Conservation (phyloP, 2,888 invertebrate species). For the Amorpha juglandis region DNA sequence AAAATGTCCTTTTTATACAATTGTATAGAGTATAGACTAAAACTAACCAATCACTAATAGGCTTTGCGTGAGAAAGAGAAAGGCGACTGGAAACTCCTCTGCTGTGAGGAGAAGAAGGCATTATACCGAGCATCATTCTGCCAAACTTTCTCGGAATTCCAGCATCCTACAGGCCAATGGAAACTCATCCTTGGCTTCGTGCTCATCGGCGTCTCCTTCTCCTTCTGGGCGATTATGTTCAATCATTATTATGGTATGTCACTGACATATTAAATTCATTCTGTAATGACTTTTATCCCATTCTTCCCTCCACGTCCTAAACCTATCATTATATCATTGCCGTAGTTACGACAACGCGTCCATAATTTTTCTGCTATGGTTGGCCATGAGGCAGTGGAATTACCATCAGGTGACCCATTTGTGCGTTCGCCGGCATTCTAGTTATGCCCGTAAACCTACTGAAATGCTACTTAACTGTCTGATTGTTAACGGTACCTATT, state of each 20-base stretch:
- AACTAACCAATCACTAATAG: constrained; percentile 54
- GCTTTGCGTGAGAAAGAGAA: constrained; percentile 95
- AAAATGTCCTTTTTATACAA: no score
- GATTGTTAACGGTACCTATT: no score
- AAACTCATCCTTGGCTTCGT: constrained; percentile 87
- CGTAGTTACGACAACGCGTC: no score
- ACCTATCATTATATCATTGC: no score
- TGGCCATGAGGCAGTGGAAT: no score
- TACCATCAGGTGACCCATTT: no score
- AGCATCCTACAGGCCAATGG: constrained; percentile 93
- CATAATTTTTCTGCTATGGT: no score
- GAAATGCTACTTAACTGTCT: no score
- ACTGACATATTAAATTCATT: no score
- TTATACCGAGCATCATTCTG: constrained; percentile 97
- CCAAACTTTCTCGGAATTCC: constrained; percentile 95
- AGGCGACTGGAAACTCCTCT: constrained; percentile 96
- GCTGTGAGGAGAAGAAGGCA: constrained; percentile 96
- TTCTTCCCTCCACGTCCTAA: neutral
- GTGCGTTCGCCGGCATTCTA: no score
- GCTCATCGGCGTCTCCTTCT: constrained; percentile 79
- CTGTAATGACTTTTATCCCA: neutral
- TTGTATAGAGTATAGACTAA: no score
- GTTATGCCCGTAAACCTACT: no score
- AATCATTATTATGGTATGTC: constrained; percentile 83
- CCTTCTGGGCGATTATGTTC: constrained; percentile 83